A percentile compares a stretch with the other conserved stretches of the same genome.
phyloP scores from a whole-genome alignment of 1,140 invertebrate genomes.

The Bilobella aurantiaca region DNA sequence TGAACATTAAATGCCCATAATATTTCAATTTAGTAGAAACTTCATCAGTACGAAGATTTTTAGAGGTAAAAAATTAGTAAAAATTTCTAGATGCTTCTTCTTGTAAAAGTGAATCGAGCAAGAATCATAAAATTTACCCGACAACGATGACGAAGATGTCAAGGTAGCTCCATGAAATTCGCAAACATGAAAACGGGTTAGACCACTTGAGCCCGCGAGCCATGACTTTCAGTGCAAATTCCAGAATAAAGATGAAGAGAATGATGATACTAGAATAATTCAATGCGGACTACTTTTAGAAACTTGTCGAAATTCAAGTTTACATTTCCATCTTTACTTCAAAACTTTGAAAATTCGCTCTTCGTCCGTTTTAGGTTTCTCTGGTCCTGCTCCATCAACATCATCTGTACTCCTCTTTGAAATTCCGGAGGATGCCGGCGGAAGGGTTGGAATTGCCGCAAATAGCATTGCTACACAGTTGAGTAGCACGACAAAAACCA shows the following conservation, averaged over 20 bases:
- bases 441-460: neutral
- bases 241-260: neutral
- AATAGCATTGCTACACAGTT: neutral
- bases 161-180: neutral
- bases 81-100: no score
- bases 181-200: neutral
- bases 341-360: neutral
- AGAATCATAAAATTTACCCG: neutral
- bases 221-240: neutral
- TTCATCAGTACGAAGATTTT: no score
- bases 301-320: neutral
- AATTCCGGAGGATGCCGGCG: neutral
- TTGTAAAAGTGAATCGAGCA: no score
- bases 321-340: neutral
- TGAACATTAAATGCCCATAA: no score
- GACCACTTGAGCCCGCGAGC: neutral
- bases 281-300: neutral
- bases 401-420: neutral
- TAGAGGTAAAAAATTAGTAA: neutral
- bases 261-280: neutral
- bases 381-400: neutral
- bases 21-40: no score
- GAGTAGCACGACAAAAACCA: neutral
- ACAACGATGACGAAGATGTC: neutral
- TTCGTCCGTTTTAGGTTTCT: neutral